phyloP scores from a whole-genome alignment of 2,797 vertebrate genomes.

The Hemitrygon akajei region DNA sequence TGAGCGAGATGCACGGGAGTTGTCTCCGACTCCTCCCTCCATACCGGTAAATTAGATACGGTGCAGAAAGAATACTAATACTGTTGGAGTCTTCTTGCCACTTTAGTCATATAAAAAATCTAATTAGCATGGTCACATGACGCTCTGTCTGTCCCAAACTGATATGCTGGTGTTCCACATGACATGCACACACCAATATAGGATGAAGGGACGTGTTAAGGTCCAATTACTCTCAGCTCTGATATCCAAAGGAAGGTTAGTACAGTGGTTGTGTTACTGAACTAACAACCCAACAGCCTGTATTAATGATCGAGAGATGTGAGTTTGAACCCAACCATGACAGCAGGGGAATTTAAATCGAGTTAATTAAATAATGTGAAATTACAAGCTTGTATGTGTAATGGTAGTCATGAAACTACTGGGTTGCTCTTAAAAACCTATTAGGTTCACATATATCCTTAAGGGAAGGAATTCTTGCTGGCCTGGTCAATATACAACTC shows the following conservation, averaged over 20 bases:
- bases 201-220: neutral
- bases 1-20: neutral
- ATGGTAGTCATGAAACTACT: no score
- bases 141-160: neutral
- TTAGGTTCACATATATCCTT: neutral
- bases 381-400: no score
- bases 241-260: no score
- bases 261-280: neutral
- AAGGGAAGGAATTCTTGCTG: neutral
- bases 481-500: neutral
- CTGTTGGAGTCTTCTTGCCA: neutral
- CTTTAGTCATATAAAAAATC: neutral
- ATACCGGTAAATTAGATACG: neutral
- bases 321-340: neutral
- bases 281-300: no score
- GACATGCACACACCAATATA: neutral
- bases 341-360: neutral
- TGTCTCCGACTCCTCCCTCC: neutral
- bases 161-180: neutral
- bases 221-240: neutral
- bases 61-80: neutral
- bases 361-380: no score
- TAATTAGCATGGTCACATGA: neutral
- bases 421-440: neutral
- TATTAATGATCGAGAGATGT: neutral